phyloP scores from a whole-genome alignment of 2,797 vertebrate species.

The Oreochromis grahami region DNA sequence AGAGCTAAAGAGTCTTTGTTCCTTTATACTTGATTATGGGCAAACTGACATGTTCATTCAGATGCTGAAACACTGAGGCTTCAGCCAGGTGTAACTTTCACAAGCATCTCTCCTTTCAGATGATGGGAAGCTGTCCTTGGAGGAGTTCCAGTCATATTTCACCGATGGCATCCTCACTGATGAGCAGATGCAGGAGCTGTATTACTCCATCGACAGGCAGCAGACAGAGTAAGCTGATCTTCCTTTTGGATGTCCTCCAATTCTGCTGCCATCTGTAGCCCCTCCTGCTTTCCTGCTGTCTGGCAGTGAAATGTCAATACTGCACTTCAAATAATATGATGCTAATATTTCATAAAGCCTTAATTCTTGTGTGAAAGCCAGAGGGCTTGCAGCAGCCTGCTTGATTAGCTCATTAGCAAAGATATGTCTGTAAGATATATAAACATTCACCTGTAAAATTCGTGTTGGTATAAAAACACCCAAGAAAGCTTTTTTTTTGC shows the following conservation, averaged over 20 bases:
- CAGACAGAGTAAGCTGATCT: constrained; percentile 83
- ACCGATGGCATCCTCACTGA: constrained; percentile 89
- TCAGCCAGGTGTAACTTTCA: not conserved
- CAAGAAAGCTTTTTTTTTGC: not conserved
- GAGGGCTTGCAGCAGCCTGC: not conserved
- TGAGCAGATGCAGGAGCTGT: constrained; percentile 89
- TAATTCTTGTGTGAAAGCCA: not conserved
- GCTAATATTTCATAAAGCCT: not conserved
- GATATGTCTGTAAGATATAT: not conserved
- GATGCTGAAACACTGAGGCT: not conserved
- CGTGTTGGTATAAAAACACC: not conserved
- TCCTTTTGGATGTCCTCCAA: constrained; percentile 24
- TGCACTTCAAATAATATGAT: constrained; percentile 22
- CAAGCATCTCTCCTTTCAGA: constrained; percentile 70
- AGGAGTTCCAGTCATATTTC: constrained; percentile 95
- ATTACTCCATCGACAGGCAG: constrained; percentile 83
- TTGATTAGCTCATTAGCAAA: not conserved
- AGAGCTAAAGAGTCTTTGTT: not conserved
- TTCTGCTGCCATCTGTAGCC: constrained; percentile 42
- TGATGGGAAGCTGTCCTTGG: constrained; percentile 91
- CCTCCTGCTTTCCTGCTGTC: constrained; percentile 27
- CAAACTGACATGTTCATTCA: not conserved
- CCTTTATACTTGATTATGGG: not conserved
- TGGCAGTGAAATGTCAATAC: constrained; percentile 12
- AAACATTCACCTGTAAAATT: not conserved